These are phyloP conservation scores for Istiophorus platypterus DNA, from an alignment of 2,113 vertebrate species.

Conservation along the genomic window DNA sequence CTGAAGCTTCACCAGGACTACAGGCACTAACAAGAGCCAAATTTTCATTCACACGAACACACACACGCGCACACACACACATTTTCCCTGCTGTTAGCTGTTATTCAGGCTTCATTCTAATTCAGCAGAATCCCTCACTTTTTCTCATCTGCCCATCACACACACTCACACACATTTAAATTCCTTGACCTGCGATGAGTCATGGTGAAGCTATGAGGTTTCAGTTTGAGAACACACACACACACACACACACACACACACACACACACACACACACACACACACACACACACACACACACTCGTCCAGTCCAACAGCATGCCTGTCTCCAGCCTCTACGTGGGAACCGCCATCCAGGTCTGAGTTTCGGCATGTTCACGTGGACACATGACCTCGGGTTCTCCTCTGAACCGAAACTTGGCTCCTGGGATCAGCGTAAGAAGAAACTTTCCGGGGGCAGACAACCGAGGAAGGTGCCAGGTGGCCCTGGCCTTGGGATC, in stretches of 20 bases:
- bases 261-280: background rate
- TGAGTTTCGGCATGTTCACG: background rate
- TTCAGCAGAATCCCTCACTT: background rate
- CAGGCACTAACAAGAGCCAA: slow-evolving; percentile 2
- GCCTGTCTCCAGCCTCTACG: background rate
- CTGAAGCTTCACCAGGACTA: slow-evolving; percentile 13
- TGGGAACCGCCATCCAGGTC: slow-evolving; percentile 18
- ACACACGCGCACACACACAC: background rate
- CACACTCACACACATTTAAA: background rate
- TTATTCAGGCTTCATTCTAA: background rate
- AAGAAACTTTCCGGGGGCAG: too few relatives aligned
- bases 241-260: slow-evolving; percentile 4
- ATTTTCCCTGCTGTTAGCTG: background rate
- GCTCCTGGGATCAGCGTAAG: background rate
- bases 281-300: background rate
- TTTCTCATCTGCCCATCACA: slow-evolving; percentile 39
- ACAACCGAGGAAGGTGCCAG: too few relatives aligned
- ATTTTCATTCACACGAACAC: background rate
- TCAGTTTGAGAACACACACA: background rate
- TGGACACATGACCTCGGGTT: slow-evolving; percentile 11
- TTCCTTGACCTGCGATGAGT: slow-evolving; percentile 41
- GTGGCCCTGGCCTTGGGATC: too few relatives aligned
- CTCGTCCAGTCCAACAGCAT: background rate
- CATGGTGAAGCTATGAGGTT: slow-evolving; percentile 19
- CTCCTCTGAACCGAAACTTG: background rate